phyloP scores from a whole-genome alignment of 92 coral and sea anemone species.

The Bergia sp. region DNA sequence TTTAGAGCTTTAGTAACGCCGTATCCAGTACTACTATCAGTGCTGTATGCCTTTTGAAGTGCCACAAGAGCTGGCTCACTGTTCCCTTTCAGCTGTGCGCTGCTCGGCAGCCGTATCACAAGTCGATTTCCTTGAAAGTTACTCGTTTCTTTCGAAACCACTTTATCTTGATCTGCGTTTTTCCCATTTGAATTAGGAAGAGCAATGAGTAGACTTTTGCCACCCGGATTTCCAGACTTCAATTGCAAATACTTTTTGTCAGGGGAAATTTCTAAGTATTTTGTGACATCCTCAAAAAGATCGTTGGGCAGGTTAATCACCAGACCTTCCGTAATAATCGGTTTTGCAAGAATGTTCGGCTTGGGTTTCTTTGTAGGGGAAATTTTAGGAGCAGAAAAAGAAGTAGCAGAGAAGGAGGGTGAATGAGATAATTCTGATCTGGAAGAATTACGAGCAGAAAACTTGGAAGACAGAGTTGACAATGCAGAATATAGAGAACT shows the following conservation, averaged over 20 bases:
- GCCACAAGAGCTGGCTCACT: not conserved
- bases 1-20: not conserved
- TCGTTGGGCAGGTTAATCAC: conserved; percentile 17
- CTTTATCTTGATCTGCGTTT: not conserved
- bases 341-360: not conserved
- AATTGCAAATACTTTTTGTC: conserved; percentile 34
- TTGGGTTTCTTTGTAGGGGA: not conserved
- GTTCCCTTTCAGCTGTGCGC: not conserved
- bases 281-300: conserved; percentile 10
- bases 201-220: conserved; percentile 6
- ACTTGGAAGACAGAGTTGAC: not conserved
- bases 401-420: not conserved
- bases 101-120: conserved; percentile 13
- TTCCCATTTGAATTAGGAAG: conserved; percentile 9
- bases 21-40: not conserved
- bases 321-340: conserved; percentile 20
- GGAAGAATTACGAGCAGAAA: not conserved
- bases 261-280: conserved; percentile 37
- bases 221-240: conserved; percentile 29
- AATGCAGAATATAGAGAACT: not conserved
- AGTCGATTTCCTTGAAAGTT: not conserved
- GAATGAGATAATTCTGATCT: not conserved
- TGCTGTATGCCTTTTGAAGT: not conserved
- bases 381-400: not conserved
- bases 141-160: not conserved